Percentiles rank a stretch among this genome's conserved stretches.
Evolutionary conservation across 92 coral and sea anemone species (phyloP).

Genomic region (Epizoanthus stellaris): DNA sequence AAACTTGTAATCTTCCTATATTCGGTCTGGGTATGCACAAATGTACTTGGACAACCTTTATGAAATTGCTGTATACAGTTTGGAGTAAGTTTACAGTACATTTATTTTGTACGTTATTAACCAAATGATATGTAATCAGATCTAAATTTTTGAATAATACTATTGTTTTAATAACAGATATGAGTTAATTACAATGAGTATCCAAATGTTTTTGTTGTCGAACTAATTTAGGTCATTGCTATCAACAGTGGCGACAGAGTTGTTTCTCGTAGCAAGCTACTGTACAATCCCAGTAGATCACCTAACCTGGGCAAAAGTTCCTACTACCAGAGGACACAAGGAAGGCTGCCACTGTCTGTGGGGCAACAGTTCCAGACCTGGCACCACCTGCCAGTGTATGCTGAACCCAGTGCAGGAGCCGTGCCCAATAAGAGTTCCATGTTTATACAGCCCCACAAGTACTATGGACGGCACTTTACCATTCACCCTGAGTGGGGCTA

Average conservation of each 20-base stretch:
- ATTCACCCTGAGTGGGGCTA: slow-evolving; percentile 99
- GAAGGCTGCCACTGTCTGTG: slow-evolving; percentile 64
- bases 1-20: no score
- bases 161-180: no score
- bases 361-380: slow-evolving; percentile 92
- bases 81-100: no score
- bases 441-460: slow-evolving; percentile 87
- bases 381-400: slow-evolving; percentile 94
- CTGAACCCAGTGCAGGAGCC: slow-evolving; percentile 65
- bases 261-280: slow-evolving; percentile 54
- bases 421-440: slow-evolving; percentile 78
- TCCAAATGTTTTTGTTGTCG: not conserved
- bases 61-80: no score
- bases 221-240: not conserved
- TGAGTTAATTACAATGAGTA: no score
- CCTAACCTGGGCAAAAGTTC: slow-evolving; percentile 79
- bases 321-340: slow-evolving; percentile 61
- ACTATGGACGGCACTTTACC: slow-evolving; percentile 86
- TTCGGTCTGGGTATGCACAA: no score
- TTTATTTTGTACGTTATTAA: no score
- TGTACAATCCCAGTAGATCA: slow-evolving; percentile 64
- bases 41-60: no score
- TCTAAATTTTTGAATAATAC: no score
- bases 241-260: slow-evolving; percentile 59
- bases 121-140: no score